These are phyloP conservation scores for Eubasilissa regina DNA, from an alignment of 1,140 invertebrate genomes.

Conservation along the genomic window DNA sequence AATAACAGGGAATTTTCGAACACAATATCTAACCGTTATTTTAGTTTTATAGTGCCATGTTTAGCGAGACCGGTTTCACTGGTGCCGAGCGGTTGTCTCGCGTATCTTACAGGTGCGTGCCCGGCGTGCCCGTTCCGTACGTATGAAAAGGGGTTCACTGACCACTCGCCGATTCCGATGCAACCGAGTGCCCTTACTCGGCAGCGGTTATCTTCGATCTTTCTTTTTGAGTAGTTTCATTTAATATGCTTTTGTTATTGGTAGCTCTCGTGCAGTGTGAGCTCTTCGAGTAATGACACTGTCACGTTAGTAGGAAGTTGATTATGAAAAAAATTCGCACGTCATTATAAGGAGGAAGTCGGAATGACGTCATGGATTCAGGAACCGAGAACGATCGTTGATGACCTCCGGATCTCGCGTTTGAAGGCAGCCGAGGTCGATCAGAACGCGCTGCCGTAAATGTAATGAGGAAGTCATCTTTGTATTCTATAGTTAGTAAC, in stretches of 20 bases:
- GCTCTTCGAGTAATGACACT: no score
- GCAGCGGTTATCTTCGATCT: not conserved
- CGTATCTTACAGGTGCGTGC: constrained; percentile 32
- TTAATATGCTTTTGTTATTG: not conserved
- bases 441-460: constrained; percentile 21
- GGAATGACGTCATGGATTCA: constrained; percentile 19
- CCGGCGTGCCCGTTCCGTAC: constrained; percentile 9
- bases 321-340: not conserved
- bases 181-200: constrained; percentile 1
- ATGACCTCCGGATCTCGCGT: constrained; percentile 15
- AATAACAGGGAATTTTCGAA: no score
- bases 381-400: constrained; percentile 1
- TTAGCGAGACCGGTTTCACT: constrained; percentile 23
- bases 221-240: not conserved
- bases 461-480: constrained; percentile 27
- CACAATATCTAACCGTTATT: not conserved
- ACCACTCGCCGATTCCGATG: constrained; percentile 15
- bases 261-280: no score
- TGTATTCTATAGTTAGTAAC: not conserved
- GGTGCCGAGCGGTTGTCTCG: constrained; percentile 1
- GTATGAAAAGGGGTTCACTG: constrained; percentile 38
- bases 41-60: not conserved
- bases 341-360: not conserved
- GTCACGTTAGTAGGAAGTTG: no score
- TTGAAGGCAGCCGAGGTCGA: constrained; percentile 32